A percentile compares a stretch with the other conserved stretches of the same genome.
Evolutionary conservation across 2,113 vertebrate species (phyloP).

Genomic region (Marcusenius ussheri): DNA sequence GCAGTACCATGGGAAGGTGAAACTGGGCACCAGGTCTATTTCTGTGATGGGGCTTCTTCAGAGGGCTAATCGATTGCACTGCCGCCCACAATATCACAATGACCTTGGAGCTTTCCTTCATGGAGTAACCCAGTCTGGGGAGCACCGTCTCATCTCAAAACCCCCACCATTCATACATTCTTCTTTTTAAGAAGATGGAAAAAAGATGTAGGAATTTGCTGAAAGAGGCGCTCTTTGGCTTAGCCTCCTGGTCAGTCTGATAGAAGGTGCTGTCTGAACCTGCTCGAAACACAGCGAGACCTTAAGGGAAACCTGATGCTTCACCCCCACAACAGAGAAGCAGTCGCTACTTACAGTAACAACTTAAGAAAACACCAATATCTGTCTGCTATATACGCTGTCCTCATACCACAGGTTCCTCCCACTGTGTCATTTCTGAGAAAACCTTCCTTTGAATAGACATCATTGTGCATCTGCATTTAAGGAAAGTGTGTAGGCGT

Average conservation of each 20-base stretch:
- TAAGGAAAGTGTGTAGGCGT: background rate
- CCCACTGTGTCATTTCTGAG: background rate
- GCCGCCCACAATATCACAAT: background rate
- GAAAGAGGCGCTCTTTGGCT: background rate
- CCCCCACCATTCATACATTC: background rate
- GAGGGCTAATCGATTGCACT: background rate
- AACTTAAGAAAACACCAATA: background rate
- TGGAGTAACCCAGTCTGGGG: conserved; percentile 12
- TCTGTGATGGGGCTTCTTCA: conserved; percentile 2
- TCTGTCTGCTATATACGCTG: background rate
- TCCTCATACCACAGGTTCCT: background rate
- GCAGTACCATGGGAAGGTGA: background rate
- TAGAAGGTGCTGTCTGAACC: background rate
- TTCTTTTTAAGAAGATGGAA: background rate
- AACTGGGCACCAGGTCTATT: background rate
- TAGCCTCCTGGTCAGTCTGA: background rate
- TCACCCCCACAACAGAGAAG: background rate
- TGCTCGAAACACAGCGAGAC: background rate
- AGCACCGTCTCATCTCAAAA: background rate
- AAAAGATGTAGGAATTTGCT: background rate
- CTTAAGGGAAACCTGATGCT: background rate
- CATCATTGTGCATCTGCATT: background rate
- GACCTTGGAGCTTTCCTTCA: background rate
- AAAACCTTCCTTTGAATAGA: background rate
- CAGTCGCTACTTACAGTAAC: background rate